Conservation (phyloP, 2,888 invertebrate genomes). For the Lamellibrachia satsuma region DNA sequence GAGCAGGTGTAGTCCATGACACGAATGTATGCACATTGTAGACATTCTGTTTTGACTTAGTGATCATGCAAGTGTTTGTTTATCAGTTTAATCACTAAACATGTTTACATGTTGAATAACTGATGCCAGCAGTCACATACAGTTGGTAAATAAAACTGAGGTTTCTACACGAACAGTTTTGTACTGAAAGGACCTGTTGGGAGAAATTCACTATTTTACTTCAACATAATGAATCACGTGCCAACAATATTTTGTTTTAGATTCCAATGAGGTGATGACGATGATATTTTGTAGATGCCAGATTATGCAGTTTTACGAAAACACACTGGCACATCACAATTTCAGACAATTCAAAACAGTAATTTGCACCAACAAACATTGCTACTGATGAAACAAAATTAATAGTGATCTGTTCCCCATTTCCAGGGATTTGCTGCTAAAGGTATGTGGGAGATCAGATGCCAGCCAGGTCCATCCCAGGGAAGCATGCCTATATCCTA, state of each 20-base stretch:
- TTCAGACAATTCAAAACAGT: not conserved
- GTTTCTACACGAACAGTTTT: too few relatives aligned
- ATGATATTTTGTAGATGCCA: not conserved
- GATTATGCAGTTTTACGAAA: not conserved
- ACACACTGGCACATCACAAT: not conserved
- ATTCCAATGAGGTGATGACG: not conserved
- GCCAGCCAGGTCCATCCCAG: not conserved
- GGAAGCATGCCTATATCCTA: not conserved
- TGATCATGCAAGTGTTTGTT: not conserved
- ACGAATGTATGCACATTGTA: not conserved
- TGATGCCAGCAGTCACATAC: not conserved
- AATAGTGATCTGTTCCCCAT: not conserved
- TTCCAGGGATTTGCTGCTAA: not conserved
- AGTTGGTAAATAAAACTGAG: not conserved
- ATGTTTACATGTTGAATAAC: not conserved
- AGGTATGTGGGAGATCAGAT: not conserved
- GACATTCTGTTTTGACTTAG: not conserved
- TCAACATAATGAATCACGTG: too few relatives aligned
- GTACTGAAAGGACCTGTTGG: too few relatives aligned
- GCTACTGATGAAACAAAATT: not conserved
- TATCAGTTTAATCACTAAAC: not conserved
- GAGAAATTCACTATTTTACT: too few relatives aligned
- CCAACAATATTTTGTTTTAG: too few relatives aligned
- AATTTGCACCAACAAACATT: not conserved
- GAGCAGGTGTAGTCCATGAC: not conserved